Conservation (phyloP, 2,888 invertebrate genomes). For the Merodon equestris region DNA sequence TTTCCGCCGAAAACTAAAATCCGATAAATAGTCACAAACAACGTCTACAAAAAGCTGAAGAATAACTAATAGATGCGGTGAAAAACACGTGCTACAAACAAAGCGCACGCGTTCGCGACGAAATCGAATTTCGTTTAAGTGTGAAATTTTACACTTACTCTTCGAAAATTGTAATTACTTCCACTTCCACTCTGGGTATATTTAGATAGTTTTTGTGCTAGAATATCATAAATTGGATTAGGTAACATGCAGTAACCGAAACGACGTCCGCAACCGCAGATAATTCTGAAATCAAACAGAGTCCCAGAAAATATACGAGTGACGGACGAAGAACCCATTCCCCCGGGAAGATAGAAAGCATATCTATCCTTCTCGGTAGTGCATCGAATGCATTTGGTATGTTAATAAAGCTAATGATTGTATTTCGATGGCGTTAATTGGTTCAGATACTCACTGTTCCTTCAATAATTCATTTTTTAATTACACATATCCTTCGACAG, state of each 20-base stretch:
- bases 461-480: conserved; percentile 51
- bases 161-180: conserved; percentile 24
- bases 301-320: too few species aligned
- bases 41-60: too few species aligned
- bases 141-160: conserved; percentile 46
- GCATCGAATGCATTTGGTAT: conserved; percentile 41
- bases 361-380: conserved; percentile 6
- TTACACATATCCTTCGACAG: conserved; percentile 32
- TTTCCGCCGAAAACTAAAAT: conserved; percentile 30
- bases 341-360: too few species aligned
- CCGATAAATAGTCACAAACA: neutral
- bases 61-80: conserved; percentile 2
- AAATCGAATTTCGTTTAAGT: conserved; percentile 38
- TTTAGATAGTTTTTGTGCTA: neutral
- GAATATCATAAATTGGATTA: conserved; percentile 37
- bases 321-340: too few species aligned
- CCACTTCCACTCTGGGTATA: conserved; percentile 9
- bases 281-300: conserved; percentile 35
- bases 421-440: conserved; percentile 36
- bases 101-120: conserved; percentile 22
- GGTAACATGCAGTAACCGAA: conserved; percentile 38
- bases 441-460: neutral
- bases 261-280: neutral
- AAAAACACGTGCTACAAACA: conserved; percentile 50
- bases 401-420: conserved; percentile 47